phyloP scores from a whole-genome alignment of 2,888 invertebrate genomes.

The Aphodius sticticus region DNA sequence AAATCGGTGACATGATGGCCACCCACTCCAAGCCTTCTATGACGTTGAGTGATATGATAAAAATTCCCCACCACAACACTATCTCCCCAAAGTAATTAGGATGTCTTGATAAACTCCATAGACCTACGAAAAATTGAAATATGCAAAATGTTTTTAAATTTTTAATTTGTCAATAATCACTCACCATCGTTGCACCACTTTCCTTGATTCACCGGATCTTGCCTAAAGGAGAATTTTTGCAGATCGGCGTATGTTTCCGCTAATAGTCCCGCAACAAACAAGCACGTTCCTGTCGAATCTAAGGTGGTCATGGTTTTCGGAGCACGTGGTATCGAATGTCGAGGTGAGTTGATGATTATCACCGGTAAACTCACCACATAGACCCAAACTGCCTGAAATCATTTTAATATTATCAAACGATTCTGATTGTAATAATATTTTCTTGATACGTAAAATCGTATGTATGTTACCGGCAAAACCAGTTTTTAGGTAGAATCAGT shows the following conservation, averaged over 20 bases:
- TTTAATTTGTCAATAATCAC: conserved; percentile 35
- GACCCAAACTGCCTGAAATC: conserved; percentile 86
- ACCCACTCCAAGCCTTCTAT: conserved; percentile 87
- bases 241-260: conserved; percentile 92
- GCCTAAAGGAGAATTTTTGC: conserved; percentile 90
- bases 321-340: conserved; percentile 77
- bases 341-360: conserved; percentile 87
- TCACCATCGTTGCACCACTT: conserved; percentile 92
- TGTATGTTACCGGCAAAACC: too few relatives aligned
- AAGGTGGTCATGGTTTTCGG: conserved; percentile 87
- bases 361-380: conserved; percentile 91
- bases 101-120: conserved; percentile 88
- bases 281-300: conserved; percentile 85
- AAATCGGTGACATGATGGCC: conserved; percentile 85
- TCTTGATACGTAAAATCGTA: neutral
- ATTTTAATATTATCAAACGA: neutral
- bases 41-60: conserved; percentile 86
- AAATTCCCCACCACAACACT: conserved; percentile 93
- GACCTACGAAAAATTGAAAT: conserved; percentile 45
- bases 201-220: conserved; percentile 87
- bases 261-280: conserved; percentile 85
- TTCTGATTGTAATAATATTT: neutral
- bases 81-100: conserved; percentile 97
- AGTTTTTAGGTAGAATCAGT: too few relatives aligned
- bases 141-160: too few relatives aligned